phyloP scores from a whole-genome alignment of 2,113 vertebrate genomes.

The human region GRCh38 chr1:245014001-245014500 shows the following conservation, averaged over 20 bases:
- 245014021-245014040: too few relatives aligned
- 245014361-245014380: not conserved
- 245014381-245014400: not conserved
- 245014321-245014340: not conserved
- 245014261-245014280: not conserved
- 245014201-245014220: not conserved
- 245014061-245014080: not conserved
- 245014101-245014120: not conserved
- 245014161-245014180: not conserved
- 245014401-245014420: not conserved
- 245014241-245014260: not conserved
- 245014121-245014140: not conserved
- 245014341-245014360: not conserved
- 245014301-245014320: not conserved
- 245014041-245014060: too few relatives aligned
- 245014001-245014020: too few relatives aligned
- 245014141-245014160: not conserved
- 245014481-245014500: conserved; percentile 5
- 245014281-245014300: not conserved
- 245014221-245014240: not conserved
- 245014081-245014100: not conserved
- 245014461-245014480: not conserved
- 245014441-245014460: not conserved
- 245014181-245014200: not conserved
- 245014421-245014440: not conserved